Evolutionary conservation across 2,797 vertebrate species (phyloP).

Genomic region (Xerus rutilus): DNA sequence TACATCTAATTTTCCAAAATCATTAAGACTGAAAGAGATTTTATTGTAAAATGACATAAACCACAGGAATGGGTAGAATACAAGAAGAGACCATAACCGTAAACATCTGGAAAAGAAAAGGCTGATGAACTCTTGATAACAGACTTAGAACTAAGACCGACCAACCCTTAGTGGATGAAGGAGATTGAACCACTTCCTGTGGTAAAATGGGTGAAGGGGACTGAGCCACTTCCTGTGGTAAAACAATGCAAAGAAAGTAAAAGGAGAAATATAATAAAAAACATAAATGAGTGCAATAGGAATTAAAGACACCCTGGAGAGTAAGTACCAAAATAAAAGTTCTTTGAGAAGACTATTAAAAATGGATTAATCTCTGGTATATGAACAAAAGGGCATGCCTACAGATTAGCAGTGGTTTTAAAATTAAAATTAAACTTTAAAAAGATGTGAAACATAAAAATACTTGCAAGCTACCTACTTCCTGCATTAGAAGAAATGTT

Average conservation of each 20-base stretch:
- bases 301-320: background rate
- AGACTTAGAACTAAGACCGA: background rate
- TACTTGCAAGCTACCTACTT: background rate
- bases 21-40: no score
- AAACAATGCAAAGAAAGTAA: background rate
- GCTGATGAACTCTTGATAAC: background rate
- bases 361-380: background rate
- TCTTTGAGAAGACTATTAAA: slow-evolving; percentile 1
- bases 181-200: background rate
- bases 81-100: no score
- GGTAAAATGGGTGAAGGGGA: background rate
- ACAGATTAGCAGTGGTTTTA: background rate
- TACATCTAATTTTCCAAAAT: no score
- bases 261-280: background rate
- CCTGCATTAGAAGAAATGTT: background rate
- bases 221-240: background rate
- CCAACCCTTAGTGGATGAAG: background rate
- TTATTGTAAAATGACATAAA: no score
- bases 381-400: background rate
- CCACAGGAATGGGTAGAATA: no score
- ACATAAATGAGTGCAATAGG: background rate
- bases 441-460: background rate
- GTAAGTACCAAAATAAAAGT: background rate
- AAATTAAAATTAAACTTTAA: background rate
- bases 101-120: no score